Evolutionary conservation across 2,797 vertebrate species (phyloP).

Genomic region (Gallirallus australis): DNA sequence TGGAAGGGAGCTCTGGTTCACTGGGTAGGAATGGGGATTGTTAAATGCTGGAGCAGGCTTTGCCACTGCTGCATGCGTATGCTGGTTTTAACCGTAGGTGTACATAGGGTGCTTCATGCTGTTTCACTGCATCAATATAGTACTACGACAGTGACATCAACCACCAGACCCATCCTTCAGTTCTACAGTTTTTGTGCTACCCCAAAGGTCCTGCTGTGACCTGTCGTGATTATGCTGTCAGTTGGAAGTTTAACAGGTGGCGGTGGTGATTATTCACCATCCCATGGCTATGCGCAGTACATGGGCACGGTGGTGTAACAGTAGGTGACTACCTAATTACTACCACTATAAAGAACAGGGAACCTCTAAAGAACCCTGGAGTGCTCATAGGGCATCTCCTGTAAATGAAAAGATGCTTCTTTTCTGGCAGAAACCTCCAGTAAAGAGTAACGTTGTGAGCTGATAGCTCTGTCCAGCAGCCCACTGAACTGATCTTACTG

Average conservation of each 20-base stretch:
- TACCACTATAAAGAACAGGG: not conserved
- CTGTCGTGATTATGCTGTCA: not conserved
- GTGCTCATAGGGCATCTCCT: accelerated
- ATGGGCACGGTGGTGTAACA: not conserved
- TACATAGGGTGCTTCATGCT: not conserved
- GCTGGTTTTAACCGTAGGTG: not conserved
- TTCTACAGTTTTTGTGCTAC: not conserved
- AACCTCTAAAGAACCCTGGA: not conserved
- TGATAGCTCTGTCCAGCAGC: not conserved
- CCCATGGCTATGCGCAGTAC: not conserved
- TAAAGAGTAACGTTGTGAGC: not conserved
- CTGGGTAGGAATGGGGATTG: not conserved
- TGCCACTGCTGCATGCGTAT: accelerated
- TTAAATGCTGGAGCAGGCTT: accelerated
- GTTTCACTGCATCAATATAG: not conserved
- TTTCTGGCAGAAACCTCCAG: not conserved
- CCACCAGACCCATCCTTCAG: not conserved
- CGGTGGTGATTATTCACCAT: not conserved
- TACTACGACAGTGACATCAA: not conserved
- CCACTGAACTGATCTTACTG: not conserved
- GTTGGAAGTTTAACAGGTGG: not conserved
- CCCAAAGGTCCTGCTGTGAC: not conserved
- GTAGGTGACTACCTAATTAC: not conserved
- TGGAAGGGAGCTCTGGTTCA: not conserved
- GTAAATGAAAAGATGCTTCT: not conserved